Base-by-base conservation (phyloP, 2,797 vertebrate species). In the Sebastes trivittatus region DNA sequence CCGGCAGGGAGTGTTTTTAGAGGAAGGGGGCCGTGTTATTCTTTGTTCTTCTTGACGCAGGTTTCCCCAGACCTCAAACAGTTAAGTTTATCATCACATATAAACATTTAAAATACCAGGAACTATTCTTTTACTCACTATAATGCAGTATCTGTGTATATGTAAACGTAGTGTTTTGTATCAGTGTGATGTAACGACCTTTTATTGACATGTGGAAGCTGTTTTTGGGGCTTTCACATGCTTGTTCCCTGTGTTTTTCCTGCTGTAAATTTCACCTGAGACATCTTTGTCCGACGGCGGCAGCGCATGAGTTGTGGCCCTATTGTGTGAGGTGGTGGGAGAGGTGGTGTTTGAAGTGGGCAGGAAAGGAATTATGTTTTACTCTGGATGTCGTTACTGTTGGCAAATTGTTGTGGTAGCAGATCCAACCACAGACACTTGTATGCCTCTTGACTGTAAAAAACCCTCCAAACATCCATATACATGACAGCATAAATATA, bases 1-100 rank as follows among this genome's bases (percentile, higher is more conserved):
- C 75, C 22, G 4, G 58, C 77, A 3, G 89, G 84, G 83, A 49
- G 82, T 90, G 88, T 87, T 81, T 88, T 82, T 13, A 70, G 52
- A 92, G 90, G 88, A 94, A 93, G 87, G 73, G 73, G 82, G 76
- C 78, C 80, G 1, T 86, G 90, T 87, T 90, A 58, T 85, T 81
- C 83, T 92, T 90, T 83, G 77, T 78, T 83, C 81, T 82, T 77
- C 86, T 83, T 78, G 84, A 78, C 62, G 69, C 74, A 72, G 22
- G 83, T 85, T 87, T 88, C 79, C 84, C 68, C 52, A 73, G 73
- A 87, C 83, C 77, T 86, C 70, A 71, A 56, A 88, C 73, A 62
- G 59, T 81, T 62, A 38, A 80, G 74, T 78, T 93, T 88, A 91
- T 90, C 89, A 54, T 66, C 84, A 60, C 75, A 74, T 7, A 64